Evolutionary conservation across 30 jellyfish, hydroid and myxozoan genomes (phyloP), one percentile per base, ranked within the genome.

Genomic region (Morbakka virulenta): DNA sequence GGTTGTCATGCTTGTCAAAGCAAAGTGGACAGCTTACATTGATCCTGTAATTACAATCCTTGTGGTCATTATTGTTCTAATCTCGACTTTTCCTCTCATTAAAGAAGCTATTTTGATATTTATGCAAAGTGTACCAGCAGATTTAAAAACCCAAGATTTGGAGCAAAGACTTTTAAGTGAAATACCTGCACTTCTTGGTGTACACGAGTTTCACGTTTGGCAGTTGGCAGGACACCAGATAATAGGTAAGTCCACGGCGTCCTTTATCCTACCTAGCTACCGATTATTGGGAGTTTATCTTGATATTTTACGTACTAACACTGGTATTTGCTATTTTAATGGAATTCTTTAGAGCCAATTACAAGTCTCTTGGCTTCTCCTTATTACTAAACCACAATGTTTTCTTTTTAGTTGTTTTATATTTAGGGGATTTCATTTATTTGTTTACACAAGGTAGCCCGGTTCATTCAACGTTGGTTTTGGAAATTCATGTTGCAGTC

Each of bases 91-190:
- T 32, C 97, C 97, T 22, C 61, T 89, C 53, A 65, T 89, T 3
- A 85, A 74, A 26, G 97, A 82, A 50, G 73, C 96, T 34, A 4
- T 89, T 9, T 62, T 64, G 36, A 69, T 82, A 30, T 82, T 89
- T 62, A 89, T 89, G 97, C 97, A 89, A 62, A 74, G 93, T 3
- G 97, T 89, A 13, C 97, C 97, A 2, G 87, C 97, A 2, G 77
- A 57, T 62, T 35, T 89, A 62, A 80, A 89, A 62, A 71, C 83
- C 21, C 63, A 77, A 33, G 71, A 76, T n/a, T 34, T 83, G 77
- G 88, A 77, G 62, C 89, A 82, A 63, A 84, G 88, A 52, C 85
- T 89, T 26, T n/a, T 75, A 9, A 26, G 35, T 3, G 11, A 62
- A 17, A 52, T 89, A 31, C 93, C 92, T 12, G 79, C 66, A 20